A percentile compares a stretch with the other conserved stretches of the same genome.
Conservation (phyloP, 2,113 vertebrate genomes). For the Phasianus colchicus region DNA sequence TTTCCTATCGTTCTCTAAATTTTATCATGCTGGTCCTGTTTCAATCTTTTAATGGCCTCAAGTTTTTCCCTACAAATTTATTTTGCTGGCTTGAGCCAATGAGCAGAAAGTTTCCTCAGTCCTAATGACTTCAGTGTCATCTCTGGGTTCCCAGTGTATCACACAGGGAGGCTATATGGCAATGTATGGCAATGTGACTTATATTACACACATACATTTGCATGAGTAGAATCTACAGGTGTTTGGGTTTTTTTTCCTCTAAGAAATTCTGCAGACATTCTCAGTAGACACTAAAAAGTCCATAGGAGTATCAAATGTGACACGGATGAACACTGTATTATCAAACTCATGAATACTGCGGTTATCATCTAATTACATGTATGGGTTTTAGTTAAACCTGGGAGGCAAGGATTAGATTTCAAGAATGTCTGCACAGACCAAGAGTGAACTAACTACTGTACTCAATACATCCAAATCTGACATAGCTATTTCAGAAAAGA, state of each 20-base stretch:
- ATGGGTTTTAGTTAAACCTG: background rate
- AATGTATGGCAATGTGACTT: background rate
- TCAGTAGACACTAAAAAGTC: background rate
- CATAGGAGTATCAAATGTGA: background rate
- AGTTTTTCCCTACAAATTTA: background rate
- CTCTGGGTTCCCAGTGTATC: background rate
- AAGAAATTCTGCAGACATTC: background rate
- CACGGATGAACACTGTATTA: background rate
- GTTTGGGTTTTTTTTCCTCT: background rate
- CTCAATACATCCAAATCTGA: background rate
- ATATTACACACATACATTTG: background rate
- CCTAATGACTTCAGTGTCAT: background rate
- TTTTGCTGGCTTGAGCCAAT: background rate
- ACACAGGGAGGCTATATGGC: background rate
- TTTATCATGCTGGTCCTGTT: background rate
- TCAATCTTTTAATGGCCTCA: background rate
- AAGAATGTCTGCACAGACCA: background rate
- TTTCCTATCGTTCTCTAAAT: background rate
- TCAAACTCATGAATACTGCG: background rate
- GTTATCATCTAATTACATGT: background rate
- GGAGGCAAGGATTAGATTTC: background rate
- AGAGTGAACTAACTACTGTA: background rate
- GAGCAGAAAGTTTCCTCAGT: background rate
- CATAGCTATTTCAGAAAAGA: background rate
- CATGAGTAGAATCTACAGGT: background rate